Percentiles rank a stretch among this genome's conserved stretches.
phyloP scores from a whole-genome alignment of 2,797 vertebrate genomes.

The Hozukius guyotensis region DNA sequence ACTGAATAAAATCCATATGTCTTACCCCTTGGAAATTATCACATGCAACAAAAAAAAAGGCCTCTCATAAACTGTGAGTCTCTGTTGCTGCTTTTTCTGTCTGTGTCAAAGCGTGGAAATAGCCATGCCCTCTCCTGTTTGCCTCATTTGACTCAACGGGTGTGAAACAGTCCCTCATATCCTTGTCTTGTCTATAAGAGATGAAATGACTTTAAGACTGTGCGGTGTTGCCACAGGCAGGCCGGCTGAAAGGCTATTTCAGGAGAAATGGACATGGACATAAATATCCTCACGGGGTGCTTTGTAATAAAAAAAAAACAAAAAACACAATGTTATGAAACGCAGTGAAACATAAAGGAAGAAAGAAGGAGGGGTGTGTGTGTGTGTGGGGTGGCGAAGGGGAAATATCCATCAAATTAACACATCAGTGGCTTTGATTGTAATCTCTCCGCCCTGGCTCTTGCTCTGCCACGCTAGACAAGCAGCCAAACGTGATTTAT shows the following conservation, averaged over 20 bases:
- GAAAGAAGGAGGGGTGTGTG: slow-evolving; percentile 36
- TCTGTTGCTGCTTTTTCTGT: slow-evolving; percentile 33
- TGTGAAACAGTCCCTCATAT: slow-evolving; percentile 74
- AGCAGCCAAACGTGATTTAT: slow-evolving; percentile 94
- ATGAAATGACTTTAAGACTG: slow-evolving; percentile 76
- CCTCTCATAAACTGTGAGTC: slow-evolving; percentile 59
- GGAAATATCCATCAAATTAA: slow-evolving; percentile 99
- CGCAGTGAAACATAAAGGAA: slow-evolving; percentile 88
- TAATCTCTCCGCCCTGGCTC: slow-evolving; percentile 93
- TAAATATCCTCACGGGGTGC: slow-evolving; percentile 82
- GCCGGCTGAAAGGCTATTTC: slow-evolving; percentile 78
- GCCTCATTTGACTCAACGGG: slow-evolving; percentile 75
- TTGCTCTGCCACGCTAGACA: slow-evolving; percentile 76
- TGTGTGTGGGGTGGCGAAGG: slow-evolving; percentile 74
- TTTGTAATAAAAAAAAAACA: slow-evolving; percentile 81
- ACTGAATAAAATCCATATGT: slow-evolving; percentile 65
- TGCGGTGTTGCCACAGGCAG: slow-evolving; percentile 72
- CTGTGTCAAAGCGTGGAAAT: slow-evolving; percentile 60
- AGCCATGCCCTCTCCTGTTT: slow-evolving; percentile 66
- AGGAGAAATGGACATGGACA: slow-evolving; percentile 81
- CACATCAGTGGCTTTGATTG: slow-evolving; percentile 99
- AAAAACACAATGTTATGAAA: slow-evolving; percentile 80
- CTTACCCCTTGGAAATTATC: slow-evolving; percentile 52
- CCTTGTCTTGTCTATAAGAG: slow-evolving; percentile 74
- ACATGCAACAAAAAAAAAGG: slow-evolving; percentile 54